A percentile compares a stretch with the other conserved stretches of the same genome.
phyloP scores from a whole-genome alignment of 2,888 invertebrate species.

The Augiades crinisus region DNA sequence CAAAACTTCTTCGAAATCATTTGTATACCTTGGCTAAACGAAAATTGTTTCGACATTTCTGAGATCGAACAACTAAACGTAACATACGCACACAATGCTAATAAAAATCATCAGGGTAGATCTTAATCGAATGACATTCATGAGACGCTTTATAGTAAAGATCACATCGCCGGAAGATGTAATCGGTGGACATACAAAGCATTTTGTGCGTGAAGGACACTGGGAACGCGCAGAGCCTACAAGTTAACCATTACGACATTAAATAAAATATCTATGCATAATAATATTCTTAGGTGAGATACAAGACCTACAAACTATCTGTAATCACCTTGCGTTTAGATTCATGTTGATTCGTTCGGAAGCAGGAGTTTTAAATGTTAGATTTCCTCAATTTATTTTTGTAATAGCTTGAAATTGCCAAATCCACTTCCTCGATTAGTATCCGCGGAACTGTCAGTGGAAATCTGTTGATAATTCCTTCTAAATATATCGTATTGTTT shows the following conservation, averaged over 20 bases:
- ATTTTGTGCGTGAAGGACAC: conserved; percentile 63
- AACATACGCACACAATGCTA: too few species aligned
- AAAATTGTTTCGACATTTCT: too few species aligned
- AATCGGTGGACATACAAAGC: conserved; percentile 47
- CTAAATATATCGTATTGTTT: too few species aligned
- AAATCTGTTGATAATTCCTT: too few species aligned
- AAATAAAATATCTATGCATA: conserved; percentile 13
- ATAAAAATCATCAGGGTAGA: background rate
- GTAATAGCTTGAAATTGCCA: background rate
- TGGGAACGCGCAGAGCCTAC: conserved; percentile 60
- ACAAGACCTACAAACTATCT: background rate
- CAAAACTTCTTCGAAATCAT: too few species aligned
- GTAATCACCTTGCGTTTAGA: conserved; percentile 3
- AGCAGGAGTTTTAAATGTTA: background rate
- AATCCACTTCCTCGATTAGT: background rate
- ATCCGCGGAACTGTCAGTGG: too few species aligned
- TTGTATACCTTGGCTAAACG: too few species aligned
- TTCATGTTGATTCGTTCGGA: background rate
- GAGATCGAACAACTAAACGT: too few species aligned
- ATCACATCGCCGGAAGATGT: conserved; percentile 55
- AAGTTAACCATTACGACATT: conserved; percentile 42
- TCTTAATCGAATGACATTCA: conserved; percentile 4
- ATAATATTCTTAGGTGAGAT: conserved; percentile 6
- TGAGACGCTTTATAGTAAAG: conserved; percentile 13
- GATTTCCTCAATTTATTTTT: conserved; percentile 17